These are phyloP conservation scores for Hirundichthys speculiger DNA, from an alignment of 2,113 vertebrate species.

Conservation along the genomic window DNA sequence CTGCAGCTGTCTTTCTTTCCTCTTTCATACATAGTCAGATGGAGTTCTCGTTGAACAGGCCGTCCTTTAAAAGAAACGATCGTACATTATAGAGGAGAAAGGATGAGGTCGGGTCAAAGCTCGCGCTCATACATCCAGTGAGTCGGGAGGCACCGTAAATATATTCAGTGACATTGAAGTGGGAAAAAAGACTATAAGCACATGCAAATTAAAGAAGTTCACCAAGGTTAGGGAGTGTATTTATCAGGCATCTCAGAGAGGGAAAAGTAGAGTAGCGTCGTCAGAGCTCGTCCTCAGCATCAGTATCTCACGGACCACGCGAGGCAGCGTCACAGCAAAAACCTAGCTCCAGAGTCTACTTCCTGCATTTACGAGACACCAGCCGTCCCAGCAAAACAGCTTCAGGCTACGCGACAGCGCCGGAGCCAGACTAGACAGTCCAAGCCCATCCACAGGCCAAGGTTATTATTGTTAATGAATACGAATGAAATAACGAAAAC, in stretches of 20 bases:
- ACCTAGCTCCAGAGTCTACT: too few relatives aligned
- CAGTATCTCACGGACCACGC: too few relatives aligned
- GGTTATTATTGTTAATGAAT: too few relatives aligned
- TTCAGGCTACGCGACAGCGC: too few relatives aligned
- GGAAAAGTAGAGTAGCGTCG: not conserved
- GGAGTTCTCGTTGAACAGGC: constrained; percentile 12
- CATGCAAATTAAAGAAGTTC: not conserved
- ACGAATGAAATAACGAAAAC: too few relatives aligned
- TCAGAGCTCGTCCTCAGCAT: too few relatives aligned
- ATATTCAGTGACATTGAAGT: not conserved
- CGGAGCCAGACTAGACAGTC: too few relatives aligned
- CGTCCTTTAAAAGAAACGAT: too few relatives aligned
- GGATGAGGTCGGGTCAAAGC: constrained; percentile 7
- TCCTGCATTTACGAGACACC: too few relatives aligned
- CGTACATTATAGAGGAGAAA: constrained; percentile 3
- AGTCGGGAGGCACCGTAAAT: constrained; percentile 6
- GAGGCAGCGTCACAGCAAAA: too few relatives aligned
- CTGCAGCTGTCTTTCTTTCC: constrained; percentile 11
- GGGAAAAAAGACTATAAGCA: not conserved
- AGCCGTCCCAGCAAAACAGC: too few relatives aligned
- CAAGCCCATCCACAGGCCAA: too few relatives aligned
- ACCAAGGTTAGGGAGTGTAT: not conserved
- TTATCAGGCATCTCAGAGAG: constrained; percentile 41
- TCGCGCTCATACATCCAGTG: not conserved
- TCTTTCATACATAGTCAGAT: constrained; percentile 32